A percentile compares a stretch with the other conserved stretches of the same genome.
These are phyloP conservation scores for Mesoligia furuncula DNA, from an alignment of 2,888 invertebrate genomes.

Conservation along the genomic window DNA sequence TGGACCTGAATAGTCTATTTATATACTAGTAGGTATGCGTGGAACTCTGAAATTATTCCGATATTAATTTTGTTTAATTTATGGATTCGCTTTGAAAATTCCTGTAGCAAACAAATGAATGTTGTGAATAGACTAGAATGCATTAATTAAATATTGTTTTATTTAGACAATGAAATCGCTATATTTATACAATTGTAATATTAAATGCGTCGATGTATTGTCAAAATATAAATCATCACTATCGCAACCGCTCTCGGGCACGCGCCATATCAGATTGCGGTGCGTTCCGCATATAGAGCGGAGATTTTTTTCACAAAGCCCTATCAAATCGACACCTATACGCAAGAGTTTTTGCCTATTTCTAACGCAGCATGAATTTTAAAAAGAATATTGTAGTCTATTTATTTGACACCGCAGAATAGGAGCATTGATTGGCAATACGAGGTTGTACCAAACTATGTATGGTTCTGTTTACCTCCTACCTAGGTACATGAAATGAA, in stretches of 20 bases:
- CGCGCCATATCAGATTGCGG: conserved; percentile 74
- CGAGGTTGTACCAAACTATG: too few species aligned
- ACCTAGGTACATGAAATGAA: neutral
- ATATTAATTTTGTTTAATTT: conserved; percentile 11
- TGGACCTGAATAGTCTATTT: neutral
- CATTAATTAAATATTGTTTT: conserved; percentile 10
- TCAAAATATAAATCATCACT: conserved; percentile 58
- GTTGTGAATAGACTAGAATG: neutral
- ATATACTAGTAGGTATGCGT: neutral
- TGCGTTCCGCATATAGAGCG: conserved; percentile 78
- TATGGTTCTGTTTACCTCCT: too few species aligned
- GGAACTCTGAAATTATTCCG: conserved; percentile 1
- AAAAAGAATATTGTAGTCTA: conserved; percentile 45
- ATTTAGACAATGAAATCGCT: neutral
- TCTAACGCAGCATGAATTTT: conserved; percentile 63
- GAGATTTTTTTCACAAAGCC: conserved; percentile 78
- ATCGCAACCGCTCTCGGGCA: conserved; percentile 63
- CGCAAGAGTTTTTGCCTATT: conserved; percentile 64
- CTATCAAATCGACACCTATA: conserved; percentile 76
- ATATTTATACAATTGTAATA: conserved; percentile 4
- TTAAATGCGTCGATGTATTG: conserved; percentile 53
- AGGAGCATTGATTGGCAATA: neutral
- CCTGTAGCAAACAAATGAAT: conserved; percentile 3
- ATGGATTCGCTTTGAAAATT: conserved; percentile 17
- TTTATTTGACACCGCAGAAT: conserved; percentile 1